These are phyloP conservation scores for Entelurus aequoreus DNA, from an alignment of 2,113 vertebrate genomes.

Conservation along the genomic window DNA sequence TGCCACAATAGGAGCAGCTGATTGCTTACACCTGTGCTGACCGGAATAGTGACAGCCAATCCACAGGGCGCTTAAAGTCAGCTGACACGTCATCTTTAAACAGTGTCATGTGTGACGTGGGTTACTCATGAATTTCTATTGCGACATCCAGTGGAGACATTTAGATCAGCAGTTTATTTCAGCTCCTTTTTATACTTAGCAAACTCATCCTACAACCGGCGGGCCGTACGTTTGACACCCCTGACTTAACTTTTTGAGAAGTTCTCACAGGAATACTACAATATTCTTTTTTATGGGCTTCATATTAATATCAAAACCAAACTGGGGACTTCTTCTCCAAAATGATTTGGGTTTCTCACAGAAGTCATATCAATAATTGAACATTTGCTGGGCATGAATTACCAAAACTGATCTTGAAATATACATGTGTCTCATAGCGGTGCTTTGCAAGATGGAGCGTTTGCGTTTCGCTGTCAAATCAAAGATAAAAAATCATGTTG, in stretches of 20 bases:
- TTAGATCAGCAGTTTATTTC: no score
- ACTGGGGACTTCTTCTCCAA: constrained; percentile 22
- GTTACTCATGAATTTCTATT: no score
- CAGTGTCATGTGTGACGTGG: no score
- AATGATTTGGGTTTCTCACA: constrained; percentile 28
- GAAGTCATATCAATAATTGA: constrained; percentile 52
- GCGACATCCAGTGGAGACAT: no score
- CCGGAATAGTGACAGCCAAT: no score
- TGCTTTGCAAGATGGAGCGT: constrained; percentile 2
- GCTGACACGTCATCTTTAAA: no score
- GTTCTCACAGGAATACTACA: constrained; percentile 16
- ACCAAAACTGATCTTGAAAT: constrained; percentile 47
- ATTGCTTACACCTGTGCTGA: no score
- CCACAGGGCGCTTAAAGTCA: no score
- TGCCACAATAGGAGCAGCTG: no score
- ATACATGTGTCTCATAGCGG: constrained; percentile 36
- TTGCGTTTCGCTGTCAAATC: constrained; percentile 15
- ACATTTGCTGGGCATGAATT: constrained; percentile 45
- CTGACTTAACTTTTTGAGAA: constrained; percentile 15
- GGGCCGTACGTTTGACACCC: no score
- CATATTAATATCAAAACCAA: constrained; percentile 30
- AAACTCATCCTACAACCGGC: no score
- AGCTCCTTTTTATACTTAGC: no score
- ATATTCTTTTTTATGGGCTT: constrained; percentile 41
- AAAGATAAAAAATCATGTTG: constrained; percentile 4